Conservation (phyloP, 2,797 vertebrate species). For the Distichodus sexfasciatus region DNA sequence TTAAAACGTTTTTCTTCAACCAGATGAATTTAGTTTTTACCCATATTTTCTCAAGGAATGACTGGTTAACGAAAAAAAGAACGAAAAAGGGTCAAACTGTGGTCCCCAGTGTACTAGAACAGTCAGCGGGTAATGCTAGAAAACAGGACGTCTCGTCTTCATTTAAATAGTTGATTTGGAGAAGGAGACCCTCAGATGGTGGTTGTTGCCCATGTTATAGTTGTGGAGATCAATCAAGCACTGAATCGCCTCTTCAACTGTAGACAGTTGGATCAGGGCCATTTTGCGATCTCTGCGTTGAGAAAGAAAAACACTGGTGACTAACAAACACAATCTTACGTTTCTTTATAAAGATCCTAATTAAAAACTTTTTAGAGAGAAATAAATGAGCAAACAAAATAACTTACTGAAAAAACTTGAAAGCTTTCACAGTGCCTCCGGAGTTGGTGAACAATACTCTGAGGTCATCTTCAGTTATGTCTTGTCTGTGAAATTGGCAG, state of each 20-base stretch:
- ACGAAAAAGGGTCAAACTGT: constrained; percentile 73
- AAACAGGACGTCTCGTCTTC: constrained; percentile 41
- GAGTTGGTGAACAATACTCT: constrained; percentile 91
- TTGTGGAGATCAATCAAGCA: constrained; percentile 97
- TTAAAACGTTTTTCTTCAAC: constrained; percentile 57
- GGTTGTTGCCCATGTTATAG: constrained; percentile 95
- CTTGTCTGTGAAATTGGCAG: constrained; percentile 75
- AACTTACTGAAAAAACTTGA: constrained; percentile 98
- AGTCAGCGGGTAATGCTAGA: constrained; percentile 76
- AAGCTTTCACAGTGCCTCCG: constrained; percentile 94
- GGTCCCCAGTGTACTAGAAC: constrained; percentile 86
- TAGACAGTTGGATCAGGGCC: constrained; percentile 96
- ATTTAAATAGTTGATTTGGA: constrained; percentile 93
- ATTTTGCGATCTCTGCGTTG: constrained; percentile 92
- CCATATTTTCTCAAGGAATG: constrained; percentile 65
- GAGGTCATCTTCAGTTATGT: constrained; percentile 91
- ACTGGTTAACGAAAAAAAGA: constrained; percentile 62
- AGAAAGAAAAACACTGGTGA: not conserved
- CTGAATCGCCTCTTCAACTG: constrained; percentile 95
- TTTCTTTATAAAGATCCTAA: no score
- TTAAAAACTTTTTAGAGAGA: no score
- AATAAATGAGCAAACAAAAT: not conserved
- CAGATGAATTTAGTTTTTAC: constrained; percentile 58
- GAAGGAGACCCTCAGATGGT: constrained; percentile 96
- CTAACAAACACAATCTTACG: not conserved